A percentile compares a stretch with the other conserved stretches of the same genome.
phyloP scores from a whole-genome alignment of 1,140 invertebrate genomes.

The Drosophila mojavensis region DNA sequence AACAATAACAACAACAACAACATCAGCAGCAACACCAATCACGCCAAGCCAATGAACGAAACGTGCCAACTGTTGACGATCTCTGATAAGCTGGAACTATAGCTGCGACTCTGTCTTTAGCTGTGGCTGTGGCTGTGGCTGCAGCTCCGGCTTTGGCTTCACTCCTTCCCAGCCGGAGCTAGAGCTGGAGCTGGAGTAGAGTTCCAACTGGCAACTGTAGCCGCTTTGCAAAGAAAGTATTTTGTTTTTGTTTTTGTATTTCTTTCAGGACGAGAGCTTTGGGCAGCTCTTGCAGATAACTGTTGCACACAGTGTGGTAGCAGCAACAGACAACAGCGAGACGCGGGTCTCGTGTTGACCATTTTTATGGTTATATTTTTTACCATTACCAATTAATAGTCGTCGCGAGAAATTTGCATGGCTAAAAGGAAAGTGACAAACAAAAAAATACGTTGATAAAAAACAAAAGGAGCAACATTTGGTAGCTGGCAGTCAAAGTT shows the following conservation, averaged over 20 bases:
- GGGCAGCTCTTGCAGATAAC: constrained; percentile 30
- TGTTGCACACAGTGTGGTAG: constrained; percentile 8
- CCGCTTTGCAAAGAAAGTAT: constrained; percentile 62
- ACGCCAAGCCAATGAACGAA: constrained; percentile 78
- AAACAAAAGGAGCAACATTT: constrained; percentile 20
- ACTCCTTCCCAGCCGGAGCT: constrained; percentile 14
- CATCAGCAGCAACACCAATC: constrained; percentile 33
- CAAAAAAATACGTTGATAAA: constrained; percentile 19
- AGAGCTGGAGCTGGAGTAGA: constrained; percentile 8
- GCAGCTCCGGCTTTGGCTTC: constrained; percentile 4
- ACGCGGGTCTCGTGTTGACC: constrained; percentile 53
- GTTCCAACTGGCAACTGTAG: neutral
- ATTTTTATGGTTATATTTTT: constrained; percentile 71
- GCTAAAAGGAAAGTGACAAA: constrained; percentile 79
- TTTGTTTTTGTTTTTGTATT: constrained; percentile 26
- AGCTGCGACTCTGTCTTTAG: neutral
- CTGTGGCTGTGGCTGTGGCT: neutral
- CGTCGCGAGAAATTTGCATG: constrained; percentile 80
- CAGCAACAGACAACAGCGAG: neutral
- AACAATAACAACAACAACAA: constrained; percentile 51
- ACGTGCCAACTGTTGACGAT: constrained; percentile 79
- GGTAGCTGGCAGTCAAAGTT: constrained; percentile 23
- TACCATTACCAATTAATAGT: constrained; percentile 80
- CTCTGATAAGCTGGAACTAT: constrained; percentile 54
- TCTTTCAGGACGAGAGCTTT: constrained; percentile 47